These are phyloP conservation scores for Chelidonichthys spinosus DNA, from an alignment of 2,797 vertebrate species.

Conservation along the genomic window DNA sequence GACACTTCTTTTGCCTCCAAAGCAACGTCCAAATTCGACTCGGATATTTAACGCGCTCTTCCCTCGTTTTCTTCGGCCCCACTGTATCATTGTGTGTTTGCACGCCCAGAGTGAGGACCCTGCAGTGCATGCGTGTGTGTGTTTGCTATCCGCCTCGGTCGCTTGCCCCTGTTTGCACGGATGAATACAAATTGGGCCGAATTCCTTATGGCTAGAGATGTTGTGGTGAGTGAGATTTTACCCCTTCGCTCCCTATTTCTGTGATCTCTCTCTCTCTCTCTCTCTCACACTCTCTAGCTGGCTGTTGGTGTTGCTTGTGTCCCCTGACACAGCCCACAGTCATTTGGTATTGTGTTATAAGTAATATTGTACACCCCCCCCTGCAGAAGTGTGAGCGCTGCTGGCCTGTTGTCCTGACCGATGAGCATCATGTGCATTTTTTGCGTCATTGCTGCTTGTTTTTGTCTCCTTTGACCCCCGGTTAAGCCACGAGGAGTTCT, in stretches of 20 bases:
- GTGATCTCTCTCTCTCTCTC: constrained; percentile 42
- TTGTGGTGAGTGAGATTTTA: constrained; percentile 42
- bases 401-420: constrained; percentile 51
- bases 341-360: constrained; percentile 50
- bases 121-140: constrained; percentile 47
- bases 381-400: constrained; percentile 40
- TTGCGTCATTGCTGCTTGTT: constrained; percentile 47
- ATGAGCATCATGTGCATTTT: constrained; percentile 44
- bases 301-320: constrained; percentile 52
- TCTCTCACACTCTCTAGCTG: constrained; percentile 37
- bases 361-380: constrained; percentile 43
- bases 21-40: background rate
- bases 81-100: constrained; percentile 57
- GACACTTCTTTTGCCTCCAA: background rate
- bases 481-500: constrained; percentile 44
- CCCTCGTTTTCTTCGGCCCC: constrained; percentile 28
- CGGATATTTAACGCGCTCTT: background rate
- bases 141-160: constrained; percentile 52
- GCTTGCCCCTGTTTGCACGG: constrained; percentile 61
- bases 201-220: constrained; percentile 63
- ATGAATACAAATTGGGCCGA: constrained; percentile 61
- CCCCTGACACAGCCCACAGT: constrained; percentile 36
- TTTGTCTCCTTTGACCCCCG: constrained; percentile 47
- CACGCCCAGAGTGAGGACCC: constrained; percentile 43
- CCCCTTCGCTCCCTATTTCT: constrained; percentile 24